These are phyloP conservation scores for Hiodon alosoides DNA, from an alignment of 2,113 vertebrate genomes.

Conservation along the genomic window DNA sequence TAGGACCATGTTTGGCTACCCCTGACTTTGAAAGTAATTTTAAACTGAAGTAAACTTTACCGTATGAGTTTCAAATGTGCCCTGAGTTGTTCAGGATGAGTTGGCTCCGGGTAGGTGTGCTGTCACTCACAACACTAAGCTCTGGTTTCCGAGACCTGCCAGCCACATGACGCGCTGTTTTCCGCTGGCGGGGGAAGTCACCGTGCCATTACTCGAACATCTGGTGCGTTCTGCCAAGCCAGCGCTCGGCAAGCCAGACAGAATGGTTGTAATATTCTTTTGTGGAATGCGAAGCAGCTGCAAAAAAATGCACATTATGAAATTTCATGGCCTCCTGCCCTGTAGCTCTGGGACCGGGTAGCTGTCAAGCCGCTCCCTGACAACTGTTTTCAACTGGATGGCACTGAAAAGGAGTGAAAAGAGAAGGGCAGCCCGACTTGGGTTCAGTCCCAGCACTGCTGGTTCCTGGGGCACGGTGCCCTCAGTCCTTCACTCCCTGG, in stretches of 20 bases:
- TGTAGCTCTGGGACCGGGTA: neutral
- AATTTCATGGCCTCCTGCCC: neutral
- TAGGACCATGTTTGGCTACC: neutral
- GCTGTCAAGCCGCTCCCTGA: neutral
- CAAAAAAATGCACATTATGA: constrained; percentile 6
- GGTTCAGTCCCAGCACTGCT: neutral
- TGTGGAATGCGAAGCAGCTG: constrained; percentile 2
- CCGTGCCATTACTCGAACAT: neutral
- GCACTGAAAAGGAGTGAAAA: neutral
- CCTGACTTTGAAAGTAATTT: neutral
- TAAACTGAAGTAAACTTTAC: constrained; percentile 14
- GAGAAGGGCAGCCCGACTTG: neutral
- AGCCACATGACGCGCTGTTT: neutral
- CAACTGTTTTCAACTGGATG: no score
- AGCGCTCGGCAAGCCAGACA: neutral
- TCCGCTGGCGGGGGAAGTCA: neutral
- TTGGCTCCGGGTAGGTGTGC: constrained; percentile 4
- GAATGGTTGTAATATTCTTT: constrained; percentile 9
- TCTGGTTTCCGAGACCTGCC: constrained; percentile 6
- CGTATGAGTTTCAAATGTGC: constrained; percentile 17
- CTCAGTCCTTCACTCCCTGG: neutral
- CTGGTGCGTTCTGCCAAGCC: constrained; percentile 16
- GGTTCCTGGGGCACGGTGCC: neutral
- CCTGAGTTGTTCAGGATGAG: neutral
- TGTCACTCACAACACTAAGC: constrained; percentile 10